Conservation (phyloP, 2,113 vertebrate species). For the Neolamprologus devosi region DNA sequence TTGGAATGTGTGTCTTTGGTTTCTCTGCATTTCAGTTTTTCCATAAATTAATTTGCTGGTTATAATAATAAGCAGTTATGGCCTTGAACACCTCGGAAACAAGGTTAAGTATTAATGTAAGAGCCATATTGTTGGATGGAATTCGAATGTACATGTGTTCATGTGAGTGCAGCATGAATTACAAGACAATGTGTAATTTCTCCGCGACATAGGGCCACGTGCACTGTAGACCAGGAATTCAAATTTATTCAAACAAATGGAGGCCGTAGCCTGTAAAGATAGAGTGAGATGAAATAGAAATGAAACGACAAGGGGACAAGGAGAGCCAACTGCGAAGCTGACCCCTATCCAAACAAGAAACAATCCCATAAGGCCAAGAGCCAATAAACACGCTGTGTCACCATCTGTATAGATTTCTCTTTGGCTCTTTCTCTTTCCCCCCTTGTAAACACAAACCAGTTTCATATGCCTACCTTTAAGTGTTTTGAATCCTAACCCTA, state of each 20-base stretch:
- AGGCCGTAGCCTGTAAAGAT: not conserved
- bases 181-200: not conserved
- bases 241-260: not conserved
- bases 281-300: constrained; percentile 7
- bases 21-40: not conserved
- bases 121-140: not conserved
- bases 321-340: constrained; percentile 46
- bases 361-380: constrained; percentile 61
- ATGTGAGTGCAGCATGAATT: not conserved
- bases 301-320: constrained; percentile 24
- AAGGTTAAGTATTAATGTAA: not conserved
- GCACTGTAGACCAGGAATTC: not conserved
- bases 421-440: not conserved
- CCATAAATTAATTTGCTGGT: not conserved
- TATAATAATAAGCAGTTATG: not conserved
- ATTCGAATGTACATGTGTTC: not conserved
- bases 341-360: constrained; percentile 65
- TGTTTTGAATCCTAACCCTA: not conserved
- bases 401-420: constrained; percentile 65
- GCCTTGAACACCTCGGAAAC: not conserved
- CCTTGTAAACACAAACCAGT: not conserved
- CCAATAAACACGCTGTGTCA: constrained; percentile 68
- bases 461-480: not conserved
- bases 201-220: not conserved
- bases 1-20: not conserved